Conservation (phyloP, 2,113 vertebrate species). For the Rhinoderma darwinii region DNA sequence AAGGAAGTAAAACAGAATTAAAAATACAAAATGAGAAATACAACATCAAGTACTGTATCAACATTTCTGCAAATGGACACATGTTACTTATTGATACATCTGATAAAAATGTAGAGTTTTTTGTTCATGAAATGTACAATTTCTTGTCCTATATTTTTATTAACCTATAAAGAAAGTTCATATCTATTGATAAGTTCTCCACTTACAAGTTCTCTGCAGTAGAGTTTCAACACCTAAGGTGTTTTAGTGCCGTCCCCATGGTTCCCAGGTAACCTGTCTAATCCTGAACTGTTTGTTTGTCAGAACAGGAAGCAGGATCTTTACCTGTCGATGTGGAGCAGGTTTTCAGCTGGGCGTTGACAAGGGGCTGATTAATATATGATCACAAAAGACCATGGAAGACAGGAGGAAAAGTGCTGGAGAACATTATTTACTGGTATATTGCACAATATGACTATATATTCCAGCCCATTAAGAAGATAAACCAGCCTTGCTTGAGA, state of each 20-base stretch:
- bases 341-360: not conserved
- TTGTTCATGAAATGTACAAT: not conserved
- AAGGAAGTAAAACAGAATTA: not conserved
- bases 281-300: slow-evolving; percentile 52
- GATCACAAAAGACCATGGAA: not conserved
- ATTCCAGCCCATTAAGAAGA: not conserved
- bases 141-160: not conserved
- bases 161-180: not conserved
- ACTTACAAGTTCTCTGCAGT: not conserved
- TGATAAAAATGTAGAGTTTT: not conserved
- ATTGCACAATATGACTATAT: not conserved
- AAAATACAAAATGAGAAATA: not conserved
- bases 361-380: not conserved
- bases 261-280: slow-evolving; percentile 50
- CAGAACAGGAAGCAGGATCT: slow-evolving; percentile 38
- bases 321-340: slow-evolving; percentile 22
- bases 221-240: slow-evolving; percentile 39
- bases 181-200: not conserved
- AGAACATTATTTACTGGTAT: not conserved
- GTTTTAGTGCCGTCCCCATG: slow-evolving; percentile 38
- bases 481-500: not conserved
- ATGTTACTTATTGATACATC: not conserved
- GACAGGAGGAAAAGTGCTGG: not conserved
- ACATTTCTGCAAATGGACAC: too few species aligned
- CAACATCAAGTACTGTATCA: too few species aligned